Conservation (phyloP, 2,888 invertebrate species). For the Phyllotreta cruciferae region DNA sequence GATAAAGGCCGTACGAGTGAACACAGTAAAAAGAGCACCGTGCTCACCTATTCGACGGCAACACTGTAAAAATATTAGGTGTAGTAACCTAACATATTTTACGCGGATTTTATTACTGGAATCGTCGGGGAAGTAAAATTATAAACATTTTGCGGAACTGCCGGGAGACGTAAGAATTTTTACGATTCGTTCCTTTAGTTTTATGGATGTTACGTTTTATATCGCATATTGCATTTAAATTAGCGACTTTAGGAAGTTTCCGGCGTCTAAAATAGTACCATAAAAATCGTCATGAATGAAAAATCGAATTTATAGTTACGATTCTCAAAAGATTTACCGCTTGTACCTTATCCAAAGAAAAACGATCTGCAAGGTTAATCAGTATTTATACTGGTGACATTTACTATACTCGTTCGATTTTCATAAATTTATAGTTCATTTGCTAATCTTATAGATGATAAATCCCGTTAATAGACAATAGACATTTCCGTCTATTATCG, state of each 20-base stretch:
- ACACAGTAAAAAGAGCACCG: slow-evolving; percentile 29
- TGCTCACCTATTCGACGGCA: slow-evolving; percentile 26
- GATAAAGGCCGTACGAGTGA: slow-evolving; percentile 36
- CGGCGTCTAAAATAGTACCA: not conserved
- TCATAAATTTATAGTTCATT: too few species aligned
- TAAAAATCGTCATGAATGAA: not conserved
- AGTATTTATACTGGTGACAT: too few species aligned
- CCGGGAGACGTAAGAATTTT: slow-evolving; percentile 20
- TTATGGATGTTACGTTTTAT: slow-evolving; percentile 28
- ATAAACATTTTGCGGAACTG: slow-evolving; percentile 33
- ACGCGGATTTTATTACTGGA: slow-evolving; percentile 32
- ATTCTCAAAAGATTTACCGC: too few species aligned
- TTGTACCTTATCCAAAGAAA: too few species aligned
- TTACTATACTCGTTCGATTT: too few species aligned
- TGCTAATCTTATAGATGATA: too few species aligned
- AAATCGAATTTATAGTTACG: too few species aligned
- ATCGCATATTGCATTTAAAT: slow-evolving; percentile 24
- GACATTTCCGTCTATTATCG: too few species aligned
- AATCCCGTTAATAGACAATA: too few species aligned
- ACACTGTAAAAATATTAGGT: slow-evolving; percentile 34
- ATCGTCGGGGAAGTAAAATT: slow-evolving; percentile 31
- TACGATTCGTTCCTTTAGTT: slow-evolving; percentile 21
- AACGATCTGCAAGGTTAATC: too few species aligned
- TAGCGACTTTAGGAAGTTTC: slow-evolving; percentile 22
- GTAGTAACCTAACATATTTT: slow-evolving; percentile 35